Evolutionary conservation across 2,797 vertebrate species (phyloP).

Genomic region (Rallus crepitans): DNA sequence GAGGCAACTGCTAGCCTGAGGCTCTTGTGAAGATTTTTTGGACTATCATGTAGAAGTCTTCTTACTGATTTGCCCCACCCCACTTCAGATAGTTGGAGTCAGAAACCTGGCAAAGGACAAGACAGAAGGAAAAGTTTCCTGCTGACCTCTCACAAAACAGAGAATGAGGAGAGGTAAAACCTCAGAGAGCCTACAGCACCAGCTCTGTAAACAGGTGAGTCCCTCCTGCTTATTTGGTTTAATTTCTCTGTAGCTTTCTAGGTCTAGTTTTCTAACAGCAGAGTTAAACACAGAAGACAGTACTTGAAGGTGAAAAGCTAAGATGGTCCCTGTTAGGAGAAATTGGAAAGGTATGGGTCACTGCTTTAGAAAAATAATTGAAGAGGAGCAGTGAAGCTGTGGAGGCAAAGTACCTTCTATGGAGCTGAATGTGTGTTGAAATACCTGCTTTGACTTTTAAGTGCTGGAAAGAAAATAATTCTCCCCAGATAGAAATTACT

Average conservation of each 20-base stretch:
- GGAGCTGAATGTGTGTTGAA: background rate
- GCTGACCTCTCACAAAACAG: background rate
- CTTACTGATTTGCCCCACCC: background rate
- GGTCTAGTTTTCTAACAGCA: background rate
- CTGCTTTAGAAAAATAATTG: background rate
- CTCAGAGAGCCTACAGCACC: background rate
- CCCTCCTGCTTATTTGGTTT: background rate
- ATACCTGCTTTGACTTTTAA: background rate
- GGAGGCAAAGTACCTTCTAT: background rate
- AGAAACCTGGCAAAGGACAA: background rate
- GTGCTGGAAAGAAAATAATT: background rate
- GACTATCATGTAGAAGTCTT: background rate
- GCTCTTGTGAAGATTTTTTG: background rate
- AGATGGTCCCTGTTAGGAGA: background rate
- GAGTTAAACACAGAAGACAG: background rate
- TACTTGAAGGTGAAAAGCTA: background rate
- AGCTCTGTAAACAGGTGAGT: conserved; percentile 9
- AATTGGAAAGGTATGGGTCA: background rate
- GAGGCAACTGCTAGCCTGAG: background rate
- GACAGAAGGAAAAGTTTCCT: background rate
- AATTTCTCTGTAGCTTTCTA: background rate
- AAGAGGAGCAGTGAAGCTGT: background rate
- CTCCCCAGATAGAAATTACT: background rate
- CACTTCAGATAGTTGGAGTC: background rate
- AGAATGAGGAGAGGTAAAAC: background rate